Evolutionary conservation across 2,888 invertebrate genomes (phyloP).

Genomic region (Oligia strigilis): DNA sequence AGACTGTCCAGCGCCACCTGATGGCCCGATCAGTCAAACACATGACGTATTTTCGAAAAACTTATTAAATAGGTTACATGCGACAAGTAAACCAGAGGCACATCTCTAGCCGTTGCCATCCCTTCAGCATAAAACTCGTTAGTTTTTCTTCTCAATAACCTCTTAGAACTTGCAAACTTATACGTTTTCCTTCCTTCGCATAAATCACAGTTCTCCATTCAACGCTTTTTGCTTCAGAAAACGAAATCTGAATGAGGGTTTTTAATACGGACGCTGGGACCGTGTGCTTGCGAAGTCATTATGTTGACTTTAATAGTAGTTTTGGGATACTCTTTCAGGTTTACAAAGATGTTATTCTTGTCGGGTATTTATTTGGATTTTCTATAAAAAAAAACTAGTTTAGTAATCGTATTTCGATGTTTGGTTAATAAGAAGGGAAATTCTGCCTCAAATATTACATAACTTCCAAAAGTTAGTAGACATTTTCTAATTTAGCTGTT

Average conservation of each 20-base stretch:
- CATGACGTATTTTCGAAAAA: too few species aligned
- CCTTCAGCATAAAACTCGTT: constrained; percentile 29
- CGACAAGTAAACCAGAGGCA: not conserved
- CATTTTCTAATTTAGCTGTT: too few species aligned
- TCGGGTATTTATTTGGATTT: not conserved
- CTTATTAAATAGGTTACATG: not conserved
- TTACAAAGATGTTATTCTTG: not conserved
- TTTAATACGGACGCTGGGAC: not conserved
- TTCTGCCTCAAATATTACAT: not conserved
- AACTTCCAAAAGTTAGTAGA: too few species aligned
- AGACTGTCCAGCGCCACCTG: too few species aligned
- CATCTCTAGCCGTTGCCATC: constrained; percentile 13
- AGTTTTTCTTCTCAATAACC: constrained; percentile 56
- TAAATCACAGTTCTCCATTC: constrained; percentile 58
- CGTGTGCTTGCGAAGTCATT: not conserved
- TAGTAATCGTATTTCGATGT: not conserved
- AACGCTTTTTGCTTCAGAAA: constrained; percentile 48
- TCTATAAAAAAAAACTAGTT: not conserved
- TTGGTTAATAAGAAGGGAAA: not conserved
- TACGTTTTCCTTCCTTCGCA: constrained; percentile 48
- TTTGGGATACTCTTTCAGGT: not conserved
- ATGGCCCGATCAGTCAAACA: too few species aligned
- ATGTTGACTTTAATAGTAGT: not conserved
- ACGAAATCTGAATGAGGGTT: constrained; percentile 42
- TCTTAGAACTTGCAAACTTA: constrained; percentile 54